Percentiles rank a stretch among this genome's conserved stretches.
Conservation (phyloP, 2,113 vertebrate species). For the Marmota flaviventris region DNA sequence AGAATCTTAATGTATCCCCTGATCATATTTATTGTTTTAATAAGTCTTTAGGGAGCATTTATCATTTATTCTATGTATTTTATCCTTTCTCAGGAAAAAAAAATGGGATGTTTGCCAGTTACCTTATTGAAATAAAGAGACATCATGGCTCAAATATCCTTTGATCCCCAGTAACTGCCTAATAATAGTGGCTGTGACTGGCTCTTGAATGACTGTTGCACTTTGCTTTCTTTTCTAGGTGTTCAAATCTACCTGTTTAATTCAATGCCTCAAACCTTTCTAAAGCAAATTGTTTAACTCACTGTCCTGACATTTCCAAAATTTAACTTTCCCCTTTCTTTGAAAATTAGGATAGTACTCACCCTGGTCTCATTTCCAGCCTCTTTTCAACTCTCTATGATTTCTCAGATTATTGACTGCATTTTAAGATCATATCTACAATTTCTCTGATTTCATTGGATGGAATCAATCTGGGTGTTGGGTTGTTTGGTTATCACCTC, state of each 20-base stretch:
- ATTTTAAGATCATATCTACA: neutral
- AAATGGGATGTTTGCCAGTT: neutral
- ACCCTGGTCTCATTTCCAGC: neutral
- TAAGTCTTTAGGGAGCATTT: neutral
- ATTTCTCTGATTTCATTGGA: neutral
- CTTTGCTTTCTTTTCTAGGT: neutral
- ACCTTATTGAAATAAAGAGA: neutral
- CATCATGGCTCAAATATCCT: neutral
- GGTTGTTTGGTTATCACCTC: neutral
- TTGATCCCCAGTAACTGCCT: neutral
- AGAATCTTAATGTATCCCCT: neutral
- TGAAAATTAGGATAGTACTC: neutral
- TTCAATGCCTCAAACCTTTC: neutral
- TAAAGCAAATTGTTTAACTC: neutral
- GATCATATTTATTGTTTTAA: neutral
- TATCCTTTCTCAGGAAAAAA: neutral
- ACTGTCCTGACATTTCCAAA: conserved; percentile 16
- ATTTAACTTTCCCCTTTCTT: neutral
- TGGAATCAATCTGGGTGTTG: neutral
- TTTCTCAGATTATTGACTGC: neutral
- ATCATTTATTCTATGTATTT: neutral
- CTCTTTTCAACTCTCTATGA: neutral
- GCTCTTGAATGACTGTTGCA: neutral
- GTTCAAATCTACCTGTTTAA: neutral
- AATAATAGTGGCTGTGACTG: neutral